phyloP scores from a whole-genome alignment of 2,888 invertebrate genomes.

The Tyria jacobaeae region DNA sequence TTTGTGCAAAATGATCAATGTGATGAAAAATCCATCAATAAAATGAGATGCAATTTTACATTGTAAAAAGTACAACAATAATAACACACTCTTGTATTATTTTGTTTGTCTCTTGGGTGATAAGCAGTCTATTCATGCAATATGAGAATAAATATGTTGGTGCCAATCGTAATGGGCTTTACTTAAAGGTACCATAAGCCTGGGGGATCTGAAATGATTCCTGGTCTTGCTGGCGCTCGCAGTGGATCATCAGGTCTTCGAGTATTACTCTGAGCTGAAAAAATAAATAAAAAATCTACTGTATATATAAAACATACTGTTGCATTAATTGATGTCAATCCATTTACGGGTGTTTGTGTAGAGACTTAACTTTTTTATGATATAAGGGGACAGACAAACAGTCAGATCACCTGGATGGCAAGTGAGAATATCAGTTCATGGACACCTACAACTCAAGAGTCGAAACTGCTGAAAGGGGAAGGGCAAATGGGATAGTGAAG shows the following conservation, averaged over 20 bases:
- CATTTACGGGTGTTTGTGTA: too few species aligned
- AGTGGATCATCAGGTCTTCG: slow-evolving; percentile 70
- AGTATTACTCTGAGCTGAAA: slow-evolving; percentile 56
- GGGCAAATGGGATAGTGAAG: too few species aligned
- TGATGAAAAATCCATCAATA: not conserved
- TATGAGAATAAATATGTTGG: slow-evolving; percentile 9
- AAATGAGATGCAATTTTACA: not conserved
- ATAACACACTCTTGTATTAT: not conserved
- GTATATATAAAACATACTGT: too few species aligned
- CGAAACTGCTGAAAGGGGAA: too few species aligned
- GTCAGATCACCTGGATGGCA: too few species aligned
- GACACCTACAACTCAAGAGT: too few species aligned
- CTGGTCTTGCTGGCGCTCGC: slow-evolving; percentile 68
- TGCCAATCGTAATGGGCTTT: slow-evolving; percentile 43
- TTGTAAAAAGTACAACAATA: not conserved
- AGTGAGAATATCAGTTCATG: too few species aligned
- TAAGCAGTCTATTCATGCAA: not conserved
- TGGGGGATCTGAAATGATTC: slow-evolving; percentile 66
- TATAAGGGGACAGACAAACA: too few species aligned
- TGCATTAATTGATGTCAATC: too few species aligned
- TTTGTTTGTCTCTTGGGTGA: not conserved
- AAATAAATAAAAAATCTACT: not conserved
- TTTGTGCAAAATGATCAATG: not conserved
- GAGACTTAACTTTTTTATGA: too few species aligned
- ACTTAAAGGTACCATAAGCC: slow-evolving; percentile 70